Percentiles rank a stretch among this genome's conserved stretches.
Conservation (phyloP, 2,888 invertebrate species). For the Labia minor region DNA sequence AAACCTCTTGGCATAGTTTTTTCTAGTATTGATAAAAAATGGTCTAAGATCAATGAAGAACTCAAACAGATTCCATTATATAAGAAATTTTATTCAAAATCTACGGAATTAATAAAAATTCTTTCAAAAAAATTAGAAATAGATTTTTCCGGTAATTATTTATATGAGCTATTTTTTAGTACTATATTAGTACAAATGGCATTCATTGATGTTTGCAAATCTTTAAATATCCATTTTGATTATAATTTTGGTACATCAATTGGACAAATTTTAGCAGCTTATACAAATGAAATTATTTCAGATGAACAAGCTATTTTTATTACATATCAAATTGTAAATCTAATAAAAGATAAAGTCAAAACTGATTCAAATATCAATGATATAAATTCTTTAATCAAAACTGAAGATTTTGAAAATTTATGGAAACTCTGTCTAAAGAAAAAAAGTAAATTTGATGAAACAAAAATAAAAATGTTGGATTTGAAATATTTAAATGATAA, state of each 20-base stretch:
- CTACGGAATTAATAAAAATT: no score
- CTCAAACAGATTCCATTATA: constrained; percentile 54
- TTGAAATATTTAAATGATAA: no score
- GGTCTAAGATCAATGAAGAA: constrained; percentile 54
- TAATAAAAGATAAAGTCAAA: no score
- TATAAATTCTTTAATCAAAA: no score
- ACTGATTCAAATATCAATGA: no score
- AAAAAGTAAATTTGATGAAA: no score
- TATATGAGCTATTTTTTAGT: background rate
- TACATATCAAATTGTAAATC: constrained; percentile 44
- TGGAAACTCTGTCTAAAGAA: no score
- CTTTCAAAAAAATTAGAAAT: background rate
- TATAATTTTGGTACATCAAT: constrained; percentile 81
- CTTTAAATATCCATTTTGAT: constrained; percentile 53
- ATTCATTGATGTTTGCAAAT: constrained; percentile 49
- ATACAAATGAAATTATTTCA: constrained; percentile 85
- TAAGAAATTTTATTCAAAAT: constrained; percentile 31
- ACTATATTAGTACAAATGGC: constrained; percentile 42
- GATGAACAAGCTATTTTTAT: constrained; percentile 75
- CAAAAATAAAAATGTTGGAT: no score
- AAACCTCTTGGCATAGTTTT: constrained; percentile 58
- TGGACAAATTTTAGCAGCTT: constrained; percentile 90
- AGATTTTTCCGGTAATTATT: constrained; percentile 31
- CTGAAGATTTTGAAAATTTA: no score
- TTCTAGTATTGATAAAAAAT: constrained; percentile 63